Percentiles rank a stretch among this genome's conserved stretches.
Evolutionary conservation across 2,888 invertebrate genomes (phyloP).

Genomic region (Marronus borbonicus): DNA sequence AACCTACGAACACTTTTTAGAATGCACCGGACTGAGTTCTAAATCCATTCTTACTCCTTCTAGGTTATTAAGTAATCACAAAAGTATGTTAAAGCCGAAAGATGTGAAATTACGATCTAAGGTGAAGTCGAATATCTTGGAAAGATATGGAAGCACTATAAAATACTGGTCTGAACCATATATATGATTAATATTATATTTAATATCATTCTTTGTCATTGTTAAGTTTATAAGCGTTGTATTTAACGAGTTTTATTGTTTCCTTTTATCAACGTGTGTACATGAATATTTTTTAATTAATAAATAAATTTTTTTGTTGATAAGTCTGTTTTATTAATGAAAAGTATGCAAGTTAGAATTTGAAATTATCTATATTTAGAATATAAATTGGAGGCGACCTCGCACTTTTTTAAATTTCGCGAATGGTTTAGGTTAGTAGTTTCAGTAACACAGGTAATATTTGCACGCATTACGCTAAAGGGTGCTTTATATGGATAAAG

Average conservation of each 20-base stretch:
- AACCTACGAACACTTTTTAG: slow-evolving; percentile 83
- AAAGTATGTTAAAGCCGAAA: slow-evolving; percentile 83
- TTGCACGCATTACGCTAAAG: too few species aligned
- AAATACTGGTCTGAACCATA: slow-evolving; percentile 70
- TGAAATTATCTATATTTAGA: too few species aligned
- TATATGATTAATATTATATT: slow-evolving; percentile 58
- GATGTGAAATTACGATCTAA: slow-evolving; percentile 84
- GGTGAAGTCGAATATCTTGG: slow-evolving; percentile 74
- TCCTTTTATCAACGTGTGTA: slow-evolving; percentile 27
- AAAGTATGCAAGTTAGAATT: too few species aligned
- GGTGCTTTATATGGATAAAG: too few species aligned
- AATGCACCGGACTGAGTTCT: slow-evolving; percentile 85
- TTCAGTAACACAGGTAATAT: too few species aligned
- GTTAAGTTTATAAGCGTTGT: slow-evolving; percentile 39
- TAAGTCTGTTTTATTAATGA: background rate
- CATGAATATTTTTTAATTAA: slow-evolving; percentile 26
- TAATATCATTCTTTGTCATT: slow-evolving; percentile 41
- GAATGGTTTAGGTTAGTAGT: too few species aligned
- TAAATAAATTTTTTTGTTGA: slow-evolving; percentile 21
- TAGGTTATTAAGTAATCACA: slow-evolving; percentile 82
- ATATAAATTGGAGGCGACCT: too few species aligned
- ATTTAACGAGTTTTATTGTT: slow-evolving; percentile 46
- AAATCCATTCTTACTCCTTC: slow-evolving; percentile 83
- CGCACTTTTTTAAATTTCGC: too few species aligned
- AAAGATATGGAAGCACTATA: slow-evolving; percentile 69